phyloP scores from a whole-genome alignment of 2,888 invertebrate species.

The Baronia brevicornis region DNA sequence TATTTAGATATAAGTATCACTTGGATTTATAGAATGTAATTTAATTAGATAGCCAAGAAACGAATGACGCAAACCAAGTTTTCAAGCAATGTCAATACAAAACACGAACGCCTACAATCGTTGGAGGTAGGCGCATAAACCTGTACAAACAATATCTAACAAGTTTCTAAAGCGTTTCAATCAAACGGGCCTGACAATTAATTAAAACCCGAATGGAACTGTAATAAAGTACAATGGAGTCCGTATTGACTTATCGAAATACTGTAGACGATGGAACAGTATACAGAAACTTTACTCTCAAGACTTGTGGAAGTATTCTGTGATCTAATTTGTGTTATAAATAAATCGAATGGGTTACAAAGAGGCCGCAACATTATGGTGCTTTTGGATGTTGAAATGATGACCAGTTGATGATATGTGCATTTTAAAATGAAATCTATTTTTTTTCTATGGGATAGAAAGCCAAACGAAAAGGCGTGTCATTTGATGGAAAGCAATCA shows the following conservation, averaged over 20 bases:
- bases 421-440: too few species aligned
- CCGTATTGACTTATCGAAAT: slow-evolving; percentile 38
- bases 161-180: slow-evolving; percentile 55
- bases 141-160: slow-evolving; percentile 60
- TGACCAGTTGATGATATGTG: too few species aligned
- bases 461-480: too few species aligned
- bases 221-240: slow-evolving; percentile 33
- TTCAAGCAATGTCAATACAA: slow-evolving; percentile 13
- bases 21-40: too few species aligned
- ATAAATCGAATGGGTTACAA: too few species aligned
- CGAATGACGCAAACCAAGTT: slow-evolving; percentile 15
- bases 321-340: neutral
- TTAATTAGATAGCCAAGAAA: neutral
- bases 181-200: slow-evolving; percentile 58
- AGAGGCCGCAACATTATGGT: too few species aligned
- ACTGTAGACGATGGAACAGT: slow-evolving; percentile 16
- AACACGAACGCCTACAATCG: slow-evolving; percentile 17
- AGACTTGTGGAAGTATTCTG: neutral
- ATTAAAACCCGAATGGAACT: slow-evolving; percentile 54
- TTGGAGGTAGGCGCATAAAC: slow-evolving; percentile 27
- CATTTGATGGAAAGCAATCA: too few species aligned
- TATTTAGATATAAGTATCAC: too few species aligned
- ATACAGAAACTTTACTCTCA: slow-evolving; percentile 3
- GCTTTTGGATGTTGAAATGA: too few species aligned
- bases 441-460: too few species aligned